Percentiles rank a stretch among this genome's conserved stretches.
Evolutionary conservation across 2,797 vertebrate species (phyloP).

Genomic region (Pampus argenteus): DNA sequence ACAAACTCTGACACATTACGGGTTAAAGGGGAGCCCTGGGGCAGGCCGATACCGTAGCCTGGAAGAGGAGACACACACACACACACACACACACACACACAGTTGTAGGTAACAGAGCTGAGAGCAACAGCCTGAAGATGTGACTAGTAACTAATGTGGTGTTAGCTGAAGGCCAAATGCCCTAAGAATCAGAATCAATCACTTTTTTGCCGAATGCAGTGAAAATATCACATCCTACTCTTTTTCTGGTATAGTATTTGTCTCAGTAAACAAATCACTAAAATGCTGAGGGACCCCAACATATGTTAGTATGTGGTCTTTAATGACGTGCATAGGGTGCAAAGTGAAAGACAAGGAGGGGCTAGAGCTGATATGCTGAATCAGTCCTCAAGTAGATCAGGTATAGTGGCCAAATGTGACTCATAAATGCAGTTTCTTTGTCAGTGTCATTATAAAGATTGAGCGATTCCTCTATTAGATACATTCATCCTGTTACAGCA

Average conservation of each 20-base stretch:
- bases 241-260: conserved; percentile 4
- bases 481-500: background rate
- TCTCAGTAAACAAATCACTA: conserved; percentile 25
- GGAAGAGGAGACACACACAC: conserved; percentile 36
- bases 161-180: conserved; percentile 62
- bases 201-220: conserved; percentile 9
- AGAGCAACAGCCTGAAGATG: conserved; percentile 15
- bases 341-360: background rate
- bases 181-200: conserved; percentile 48
- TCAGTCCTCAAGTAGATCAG: background rate
- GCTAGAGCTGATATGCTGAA: background rate
- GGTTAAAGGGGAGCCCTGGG: conserved; percentile 92
- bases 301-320: background rate
- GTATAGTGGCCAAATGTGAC: conserved; percentile 4
- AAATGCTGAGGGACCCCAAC: conserved; percentile 5
- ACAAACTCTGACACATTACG: conserved; percentile 94
- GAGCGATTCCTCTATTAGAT: background rate
- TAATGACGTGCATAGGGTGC: background rate
- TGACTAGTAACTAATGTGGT: background rate
- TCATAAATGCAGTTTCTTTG: background rate
- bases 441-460: background rate
- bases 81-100: conserved; percentile 26
- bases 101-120: conserved; percentile 6
- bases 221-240: conserved; percentile 7
- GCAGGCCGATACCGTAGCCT: conserved; percentile 94